Conservation (phyloP, 2,113 vertebrate genomes). For the Eulemur macaco region DNA sequence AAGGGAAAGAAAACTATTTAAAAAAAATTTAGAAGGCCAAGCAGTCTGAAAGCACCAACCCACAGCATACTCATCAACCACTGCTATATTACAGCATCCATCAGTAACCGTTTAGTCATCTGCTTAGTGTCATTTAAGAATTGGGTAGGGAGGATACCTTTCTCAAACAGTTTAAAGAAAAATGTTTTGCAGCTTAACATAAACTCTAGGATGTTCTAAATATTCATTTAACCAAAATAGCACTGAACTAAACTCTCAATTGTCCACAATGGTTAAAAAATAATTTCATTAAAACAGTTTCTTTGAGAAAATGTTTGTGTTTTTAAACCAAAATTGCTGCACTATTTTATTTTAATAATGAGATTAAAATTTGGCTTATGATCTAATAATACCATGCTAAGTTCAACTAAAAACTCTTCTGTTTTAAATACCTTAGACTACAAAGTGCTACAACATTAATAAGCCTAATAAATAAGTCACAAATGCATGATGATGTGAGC, state of each 20-base stretch:
- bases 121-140: neutral
- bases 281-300: neutral
- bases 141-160: neutral
- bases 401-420: constrained; percentile 5
- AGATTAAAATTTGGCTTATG: neutral
- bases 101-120: neutral
- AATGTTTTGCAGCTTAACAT: neutral
- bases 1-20: neutral
- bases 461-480: neutral
- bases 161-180: constrained; percentile 23
- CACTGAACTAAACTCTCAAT: constrained; percentile 13
- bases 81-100: neutral
- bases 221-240: constrained; percentile 33
- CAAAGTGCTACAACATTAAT: neutral
- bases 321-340: neutral
- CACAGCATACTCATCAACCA: neutral
- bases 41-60: neutral
- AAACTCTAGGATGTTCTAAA: neutral
- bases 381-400: neutral
- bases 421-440: neutral
- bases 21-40: neutral
- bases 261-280: neutral
- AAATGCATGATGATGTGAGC: neutral
- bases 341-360: constrained; percentile 19
- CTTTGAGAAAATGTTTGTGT: neutral